phyloP scores from a whole-genome alignment of 2,888 invertebrate species.

The Aricia artaxerxes region DNA sequence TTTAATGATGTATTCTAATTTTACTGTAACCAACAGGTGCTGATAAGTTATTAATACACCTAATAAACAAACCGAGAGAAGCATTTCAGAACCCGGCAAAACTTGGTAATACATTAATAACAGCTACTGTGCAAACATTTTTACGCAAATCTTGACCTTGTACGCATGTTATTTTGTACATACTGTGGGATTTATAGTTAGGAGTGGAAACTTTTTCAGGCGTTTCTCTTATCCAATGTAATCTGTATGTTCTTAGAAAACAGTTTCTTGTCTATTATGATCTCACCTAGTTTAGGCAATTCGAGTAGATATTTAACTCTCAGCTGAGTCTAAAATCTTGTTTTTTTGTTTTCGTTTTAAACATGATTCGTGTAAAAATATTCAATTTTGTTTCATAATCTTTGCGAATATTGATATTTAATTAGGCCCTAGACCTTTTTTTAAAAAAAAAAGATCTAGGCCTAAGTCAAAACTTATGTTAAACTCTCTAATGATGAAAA shows the following conservation, averaged over 20 bases:
- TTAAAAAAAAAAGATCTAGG: not conserved
- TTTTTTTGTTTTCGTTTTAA: not conserved
- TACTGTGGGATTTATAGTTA: constrained; percentile 29
- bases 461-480: not conserved
- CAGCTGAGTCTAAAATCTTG: not conserved
- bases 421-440: not conserved
- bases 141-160: constrained; percentile 44
- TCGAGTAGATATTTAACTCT: not conserved
- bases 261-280: not conserved
- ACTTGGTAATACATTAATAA: constrained; percentile 2
- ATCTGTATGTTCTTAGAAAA: not conserved
- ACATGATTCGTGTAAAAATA: not conserved
- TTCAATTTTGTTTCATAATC: not conserved
- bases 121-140: constrained; percentile 41
- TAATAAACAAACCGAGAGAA: not conserved
- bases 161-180: constrained; percentile 28
- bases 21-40: not conserved
- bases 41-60: not conserved
- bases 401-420: not conserved
- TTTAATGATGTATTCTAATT: not conserved
- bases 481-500: not conserved
- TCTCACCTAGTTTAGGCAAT: not conserved
- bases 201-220: constrained; percentile 11
- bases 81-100: not conserved
- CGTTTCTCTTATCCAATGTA: not conserved